Conservation (phyloP, 2,797 vertebrate species). For the Pipistrellus kuhlii region DNA sequence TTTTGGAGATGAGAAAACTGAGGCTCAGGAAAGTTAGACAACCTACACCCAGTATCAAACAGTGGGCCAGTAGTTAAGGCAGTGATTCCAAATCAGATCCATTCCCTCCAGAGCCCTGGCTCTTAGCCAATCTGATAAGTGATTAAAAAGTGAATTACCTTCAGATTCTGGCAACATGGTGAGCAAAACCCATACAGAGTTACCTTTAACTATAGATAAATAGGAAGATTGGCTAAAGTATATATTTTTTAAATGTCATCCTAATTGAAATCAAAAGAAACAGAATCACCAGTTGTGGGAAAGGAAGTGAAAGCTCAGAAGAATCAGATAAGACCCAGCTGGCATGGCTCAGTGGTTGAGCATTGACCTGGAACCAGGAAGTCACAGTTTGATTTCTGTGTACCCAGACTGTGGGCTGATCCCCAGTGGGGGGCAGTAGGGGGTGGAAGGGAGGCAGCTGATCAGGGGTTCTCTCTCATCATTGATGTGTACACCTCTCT, state of each 20-base stretch:
- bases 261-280: conserved; percentile 32
- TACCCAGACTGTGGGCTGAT: too few relatives aligned
- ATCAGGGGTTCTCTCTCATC: too few relatives aligned
- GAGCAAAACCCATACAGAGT: neutral
- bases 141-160: neutral
- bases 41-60: neutral
- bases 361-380: too few relatives aligned
- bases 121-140: neutral
- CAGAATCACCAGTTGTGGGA: neutral
- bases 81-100: neutral
- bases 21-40: neutral
- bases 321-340: too few relatives aligned
- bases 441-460: too few relatives aligned
- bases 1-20: neutral
- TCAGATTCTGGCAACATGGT: neutral
- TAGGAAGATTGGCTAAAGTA: conserved; percentile 11
- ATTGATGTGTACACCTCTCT: too few relatives aligned
- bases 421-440: too few relatives aligned
- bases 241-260: neutral
- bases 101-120: neutral
- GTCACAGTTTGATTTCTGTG: too few relatives aligned
- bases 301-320: neutral
- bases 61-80: neutral
- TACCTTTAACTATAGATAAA: neutral
- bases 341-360: too few relatives aligned